phyloP scores from a whole-genome alignment of 2,113 vertebrate genomes.

The Nothobranchius furzeri region DNA sequence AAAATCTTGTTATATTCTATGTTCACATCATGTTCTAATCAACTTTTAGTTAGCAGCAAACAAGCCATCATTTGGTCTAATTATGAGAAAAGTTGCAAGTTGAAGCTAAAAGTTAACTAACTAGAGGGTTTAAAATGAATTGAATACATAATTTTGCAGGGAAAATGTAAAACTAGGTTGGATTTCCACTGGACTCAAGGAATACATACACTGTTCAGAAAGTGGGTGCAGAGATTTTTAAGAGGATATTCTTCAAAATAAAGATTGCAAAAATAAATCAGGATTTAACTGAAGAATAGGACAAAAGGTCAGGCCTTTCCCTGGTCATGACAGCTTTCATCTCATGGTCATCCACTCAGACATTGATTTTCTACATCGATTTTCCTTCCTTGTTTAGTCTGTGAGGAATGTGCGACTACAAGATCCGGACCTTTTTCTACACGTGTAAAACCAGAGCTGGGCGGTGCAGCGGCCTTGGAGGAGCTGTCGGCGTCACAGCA shows the following conservation, averaged over 20 bases:
- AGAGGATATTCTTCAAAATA: slow-evolving; percentile 14
- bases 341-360: slow-evolving; percentile 22
- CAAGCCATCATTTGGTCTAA: slow-evolving; percentile 46
- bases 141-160: slow-evolving; percentile 43
- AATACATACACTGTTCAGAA: slow-evolving; percentile 9
- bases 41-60: slow-evolving; percentile 34
- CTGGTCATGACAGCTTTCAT: slow-evolving; percentile 30
- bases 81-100: slow-evolving; percentile 22
- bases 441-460: background rate
- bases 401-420: slow-evolving; percentile 7
- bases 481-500: slow-evolving; percentile 16
- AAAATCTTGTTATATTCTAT: slow-evolving; percentile 9
- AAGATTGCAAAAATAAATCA: slow-evolving; percentile 4
- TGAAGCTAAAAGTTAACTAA: slow-evolving; percentile 17
- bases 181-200: slow-evolving; percentile 19
- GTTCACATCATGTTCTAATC: slow-evolving; percentile 11
- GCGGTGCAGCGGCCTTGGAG: background rate
- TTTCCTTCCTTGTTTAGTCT: slow-evolving; percentile 25
- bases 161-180: slow-evolving; percentile 22
- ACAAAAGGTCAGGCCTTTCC: slow-evolving; percentile 46
- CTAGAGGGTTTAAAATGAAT: slow-evolving; percentile 38
- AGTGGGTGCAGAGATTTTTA: slow-evolving; percentile 51
- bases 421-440: slow-evolving; percentile 26
- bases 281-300: slow-evolving; percentile 21
- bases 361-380: slow-evolving; percentile 39